Evolutionary conservation across 1,140 invertebrate species (phyloP).

Genomic region (Neodiprion virginianus): DNA sequence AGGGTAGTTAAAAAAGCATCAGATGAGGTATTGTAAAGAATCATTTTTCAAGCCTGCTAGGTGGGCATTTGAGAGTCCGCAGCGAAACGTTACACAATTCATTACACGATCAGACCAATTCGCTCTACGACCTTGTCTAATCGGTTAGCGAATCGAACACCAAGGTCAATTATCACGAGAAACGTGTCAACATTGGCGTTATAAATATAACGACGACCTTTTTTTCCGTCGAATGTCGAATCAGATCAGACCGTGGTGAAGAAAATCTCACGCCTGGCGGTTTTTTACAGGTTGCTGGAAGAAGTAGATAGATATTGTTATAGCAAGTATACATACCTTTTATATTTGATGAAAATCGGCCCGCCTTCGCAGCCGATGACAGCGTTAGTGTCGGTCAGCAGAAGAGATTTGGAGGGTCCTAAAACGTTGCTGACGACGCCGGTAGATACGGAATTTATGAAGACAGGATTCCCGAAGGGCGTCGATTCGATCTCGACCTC

Average conservation of each 20-base stretch:
- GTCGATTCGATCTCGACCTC: constrained; percentile 61
- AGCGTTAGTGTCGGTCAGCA: constrained; percentile 67
- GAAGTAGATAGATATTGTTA: constrained; percentile 1
- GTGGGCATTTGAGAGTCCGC: neutral
- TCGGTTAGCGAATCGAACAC: neutral
- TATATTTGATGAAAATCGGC: constrained; percentile 58
- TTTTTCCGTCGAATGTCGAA: neutral
- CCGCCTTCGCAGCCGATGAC: constrained; percentile 67
- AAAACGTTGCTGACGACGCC: constrained; percentile 67
- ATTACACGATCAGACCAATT: neutral
- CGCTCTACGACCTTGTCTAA: neutral
- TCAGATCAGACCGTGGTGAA: neutral
- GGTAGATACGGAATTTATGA: constrained; percentile 63
- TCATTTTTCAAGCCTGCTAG: constrained; percentile 17
- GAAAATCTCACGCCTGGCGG: neutral
- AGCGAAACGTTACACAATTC: neutral
- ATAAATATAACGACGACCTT: neutral
- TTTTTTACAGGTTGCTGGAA: constrained; percentile 16
- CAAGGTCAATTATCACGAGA: neutral
- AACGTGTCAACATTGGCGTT: too few species aligned
- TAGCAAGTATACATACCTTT: constrained; percentile 31
- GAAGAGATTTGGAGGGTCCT: constrained; percentile 60
- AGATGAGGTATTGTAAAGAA: constrained; percentile 6
- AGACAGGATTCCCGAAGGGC: constrained; percentile 64
- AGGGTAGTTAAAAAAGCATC: constrained; percentile 18